Evolutionary conservation across 2,888 invertebrate genomes (phyloP).

Genomic region (Hartigia nigra): DNA sequence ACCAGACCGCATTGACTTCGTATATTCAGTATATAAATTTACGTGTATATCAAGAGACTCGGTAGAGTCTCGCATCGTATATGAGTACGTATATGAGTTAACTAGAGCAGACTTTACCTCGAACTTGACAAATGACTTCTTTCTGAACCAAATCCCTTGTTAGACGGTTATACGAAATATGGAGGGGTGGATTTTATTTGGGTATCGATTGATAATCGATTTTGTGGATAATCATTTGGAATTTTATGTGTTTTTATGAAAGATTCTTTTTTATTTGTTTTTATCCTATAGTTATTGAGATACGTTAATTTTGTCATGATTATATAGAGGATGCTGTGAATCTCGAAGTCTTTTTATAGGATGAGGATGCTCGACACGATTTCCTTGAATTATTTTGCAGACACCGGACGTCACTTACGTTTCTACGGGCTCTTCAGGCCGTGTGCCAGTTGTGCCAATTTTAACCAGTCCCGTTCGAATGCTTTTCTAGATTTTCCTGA

Average conservation of each 20-base stretch:
- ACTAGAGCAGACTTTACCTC: slow-evolving; percentile 21
- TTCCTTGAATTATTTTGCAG: background rate
- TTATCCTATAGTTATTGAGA: background rate
- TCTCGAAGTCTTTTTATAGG: background rate
- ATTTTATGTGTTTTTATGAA: background rate
- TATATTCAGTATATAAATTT: slow-evolving; percentile 19
- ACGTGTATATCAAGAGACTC: too few species aligned
- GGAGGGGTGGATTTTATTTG: background rate
- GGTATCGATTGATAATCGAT: background rate
- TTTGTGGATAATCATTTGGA: background rate
- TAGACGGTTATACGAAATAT: background rate
- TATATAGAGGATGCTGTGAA: background rate
- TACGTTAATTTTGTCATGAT: background rate
- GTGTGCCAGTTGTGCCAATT: background rate
- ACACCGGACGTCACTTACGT: background rate
- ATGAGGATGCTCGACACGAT: background rate
- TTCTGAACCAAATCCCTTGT: slow-evolving; percentile 10
- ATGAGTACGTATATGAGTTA: slow-evolving; percentile 11
- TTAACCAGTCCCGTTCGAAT: background rate
- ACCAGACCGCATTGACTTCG: background rate
- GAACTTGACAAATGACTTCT: slow-evolving; percentile 23
- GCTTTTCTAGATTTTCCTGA: background rate
- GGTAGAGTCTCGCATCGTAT: too few species aligned
- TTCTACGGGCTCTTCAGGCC: background rate
- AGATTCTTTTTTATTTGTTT: background rate